Evolutionary conservation across 1,140 invertebrate genomes (phyloP).

Genomic region (Platyura marginata): DNA sequence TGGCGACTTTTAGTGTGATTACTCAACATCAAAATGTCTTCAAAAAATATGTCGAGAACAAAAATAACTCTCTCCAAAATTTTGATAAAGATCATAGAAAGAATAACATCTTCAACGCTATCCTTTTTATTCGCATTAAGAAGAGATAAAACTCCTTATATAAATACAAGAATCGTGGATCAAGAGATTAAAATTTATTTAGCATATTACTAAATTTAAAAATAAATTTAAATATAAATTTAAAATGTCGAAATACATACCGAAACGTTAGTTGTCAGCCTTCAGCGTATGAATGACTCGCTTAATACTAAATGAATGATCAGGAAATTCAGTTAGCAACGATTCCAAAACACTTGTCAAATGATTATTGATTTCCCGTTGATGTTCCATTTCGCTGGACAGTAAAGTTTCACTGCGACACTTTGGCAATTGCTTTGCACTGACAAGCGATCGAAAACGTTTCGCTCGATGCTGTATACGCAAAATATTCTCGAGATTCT

Average conservation of each 20-base stretch:
- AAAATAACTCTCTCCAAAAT: background rate
- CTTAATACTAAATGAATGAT: slow-evolving; percentile 25
- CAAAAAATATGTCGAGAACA: background rate
- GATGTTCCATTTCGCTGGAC: slow-evolving; percentile 27
- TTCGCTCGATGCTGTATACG: slow-evolving; percentile 37
- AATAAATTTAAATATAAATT: background rate
- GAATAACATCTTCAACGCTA: background rate
- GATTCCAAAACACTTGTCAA: slow-evolving; percentile 31
- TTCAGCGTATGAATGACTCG: slow-evolving; percentile 33
- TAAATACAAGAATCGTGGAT: background rate
- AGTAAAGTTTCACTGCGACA: slow-evolving; percentile 27
- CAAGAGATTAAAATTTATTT: background rate
- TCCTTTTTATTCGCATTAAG: background rate
- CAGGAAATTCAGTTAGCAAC: slow-evolving; percentile 34
- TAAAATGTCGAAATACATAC: background rate
- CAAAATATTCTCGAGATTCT: slow-evolving; percentile 38
- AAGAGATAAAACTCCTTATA: no score
- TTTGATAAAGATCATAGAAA: background rate
- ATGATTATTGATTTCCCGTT: slow-evolving; percentile 27
- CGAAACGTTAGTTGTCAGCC: slow-evolving; percentile 6
- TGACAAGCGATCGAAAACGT: slow-evolving; percentile 30
- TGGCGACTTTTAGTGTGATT: background rate
- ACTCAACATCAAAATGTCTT: background rate
- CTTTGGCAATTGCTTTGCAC: slow-evolving; percentile 25
- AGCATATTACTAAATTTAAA: background rate